phyloP scores from a whole-genome alignment of 2,888 invertebrate genomes.

The Sussaba pulchella region DNA sequence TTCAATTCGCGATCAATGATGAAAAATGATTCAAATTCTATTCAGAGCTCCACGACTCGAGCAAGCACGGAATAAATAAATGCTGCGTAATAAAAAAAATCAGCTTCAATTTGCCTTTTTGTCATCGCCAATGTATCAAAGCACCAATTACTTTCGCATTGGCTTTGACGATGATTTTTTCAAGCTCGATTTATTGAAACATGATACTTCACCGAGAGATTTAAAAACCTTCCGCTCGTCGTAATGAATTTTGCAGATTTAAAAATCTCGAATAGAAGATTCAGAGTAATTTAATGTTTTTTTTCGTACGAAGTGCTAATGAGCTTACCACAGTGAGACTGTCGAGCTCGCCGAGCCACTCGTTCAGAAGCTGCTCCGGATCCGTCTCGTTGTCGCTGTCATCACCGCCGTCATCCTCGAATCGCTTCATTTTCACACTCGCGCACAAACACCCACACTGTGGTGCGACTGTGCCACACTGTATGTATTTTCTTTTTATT shows the following conservation, averaged over 20 bases:
- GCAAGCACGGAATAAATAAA: too few relatives aligned
- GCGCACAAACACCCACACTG: constrained; percentile 26
- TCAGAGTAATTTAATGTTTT: constrained; percentile 8
- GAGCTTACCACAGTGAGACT: constrained; percentile 90
- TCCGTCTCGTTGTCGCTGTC: constrained; percentile 89
- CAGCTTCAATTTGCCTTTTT: too few relatives aligned
- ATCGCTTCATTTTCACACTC: constrained; percentile 79
- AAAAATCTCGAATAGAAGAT: neutral
- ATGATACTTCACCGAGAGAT: neutral
- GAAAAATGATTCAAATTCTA: too few relatives aligned
- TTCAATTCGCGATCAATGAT: too few relatives aligned
- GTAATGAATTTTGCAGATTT: constrained; percentile 47
- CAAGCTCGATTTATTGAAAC: neutral
- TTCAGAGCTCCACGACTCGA: too few relatives aligned
- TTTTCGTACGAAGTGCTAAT: constrained; percentile 8
- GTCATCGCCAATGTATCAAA: too few relatives aligned
- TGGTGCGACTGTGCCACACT: neutral
- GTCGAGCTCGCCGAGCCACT: constrained; percentile 92
- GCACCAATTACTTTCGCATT: neutral
- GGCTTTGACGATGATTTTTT: neutral
- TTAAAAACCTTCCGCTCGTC: constrained; percentile 14
- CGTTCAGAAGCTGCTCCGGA: constrained; percentile 91
- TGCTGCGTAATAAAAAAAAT: neutral
- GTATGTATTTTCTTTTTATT: constrained; percentile 5
- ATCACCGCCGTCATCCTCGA: constrained; percentile 85